phyloP scores from a whole-genome alignment of 2,113 vertebrate species.

The Xiphias gladius region DNA sequence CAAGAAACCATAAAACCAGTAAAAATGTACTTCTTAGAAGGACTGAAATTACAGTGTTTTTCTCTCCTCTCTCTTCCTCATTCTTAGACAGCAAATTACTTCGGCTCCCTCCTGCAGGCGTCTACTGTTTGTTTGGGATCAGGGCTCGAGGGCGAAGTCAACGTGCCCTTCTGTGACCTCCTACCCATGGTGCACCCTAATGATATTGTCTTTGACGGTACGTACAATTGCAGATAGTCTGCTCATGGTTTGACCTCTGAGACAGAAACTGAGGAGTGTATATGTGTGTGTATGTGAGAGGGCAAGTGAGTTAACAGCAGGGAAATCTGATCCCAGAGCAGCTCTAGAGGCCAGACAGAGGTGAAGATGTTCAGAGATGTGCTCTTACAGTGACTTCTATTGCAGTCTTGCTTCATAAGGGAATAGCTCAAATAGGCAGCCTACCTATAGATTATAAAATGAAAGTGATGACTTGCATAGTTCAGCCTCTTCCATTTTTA shows the following conservation, averaged over 20 bases:
- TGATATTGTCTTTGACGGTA: constrained; percentile 95
- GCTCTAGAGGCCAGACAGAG: neutral
- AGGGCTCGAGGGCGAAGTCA: constrained; percentile 86
- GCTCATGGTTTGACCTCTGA: constrained; percentile 5
- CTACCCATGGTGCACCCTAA: constrained; percentile 95
- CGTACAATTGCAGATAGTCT: constrained; percentile 34
- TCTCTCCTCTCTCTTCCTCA: neutral
- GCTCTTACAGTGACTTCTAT: neutral
- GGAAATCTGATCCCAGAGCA: constrained; percentile 5
- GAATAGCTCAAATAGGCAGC: neutral
- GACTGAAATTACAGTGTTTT: constrained; percentile 5
- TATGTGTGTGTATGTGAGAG: neutral
- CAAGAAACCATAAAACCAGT: neutral
- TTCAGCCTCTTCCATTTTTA: neutral
- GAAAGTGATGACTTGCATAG: neutral
- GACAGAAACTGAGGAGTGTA: neutral
- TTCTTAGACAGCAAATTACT: constrained; percentile 93
- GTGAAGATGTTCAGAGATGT: constrained; percentile 5
- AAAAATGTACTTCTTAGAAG: neutral
- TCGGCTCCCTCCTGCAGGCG: constrained; percentile 92
- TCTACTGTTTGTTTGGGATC: constrained; percentile 92
- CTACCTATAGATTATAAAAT: constrained; percentile 17
- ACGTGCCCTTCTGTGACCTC: constrained; percentile 90
- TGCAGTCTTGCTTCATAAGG: neutral
- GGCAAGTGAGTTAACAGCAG: neutral